Base-by-base conservation (phyloP, 2,797 vertebrate genomes). In the Mareca strepera region DNA sequence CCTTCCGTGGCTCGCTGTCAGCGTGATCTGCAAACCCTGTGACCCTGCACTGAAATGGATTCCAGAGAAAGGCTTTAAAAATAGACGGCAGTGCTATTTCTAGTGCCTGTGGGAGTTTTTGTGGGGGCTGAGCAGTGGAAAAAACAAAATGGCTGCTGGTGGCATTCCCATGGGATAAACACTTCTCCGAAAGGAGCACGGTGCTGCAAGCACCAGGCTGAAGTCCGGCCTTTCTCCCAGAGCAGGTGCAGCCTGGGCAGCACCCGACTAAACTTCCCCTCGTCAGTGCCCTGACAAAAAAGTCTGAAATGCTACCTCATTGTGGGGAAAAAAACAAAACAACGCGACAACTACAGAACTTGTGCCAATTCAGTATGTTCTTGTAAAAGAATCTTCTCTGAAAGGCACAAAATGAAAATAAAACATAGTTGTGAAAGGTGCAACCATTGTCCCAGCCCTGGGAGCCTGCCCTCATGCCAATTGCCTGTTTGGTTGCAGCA, bases 61-160 rank as follows among this genome's bases (percentile, higher is more conserved):
- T 87, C 72, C 83, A 90, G 80, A 72, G 81, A 67, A 88, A 77
- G 14, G 6, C 21, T 82, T 80, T 90, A 77, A 95, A 95, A 96
- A 93, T 94, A 96, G 90, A 86, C 29, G 29, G 17, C 50, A 52
- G 78, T 26, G 78, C 93, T 96, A 94, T 96, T 97, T 90, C 64
- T 90, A 37, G 81, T 48, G 60, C 82, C 72, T 1, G 68, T 94
- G 94, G 94, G 94, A 94, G 91, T 90, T 88, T 93, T 12, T 72
- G 44, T 39, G 92, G 93, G 86, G 74, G 70, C 35, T 95, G 14
- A 90, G 60, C 78, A 72, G 56, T 85, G 72, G 68, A 84, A 88
- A 88, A 78, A 94, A 93, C 82, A 90, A 82, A 91, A 90, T 46
- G 68, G 37, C 48, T 82, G 75, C 70, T 77, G 68, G 68, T 46